Evolutionary conservation across 2,113 vertebrate species (phyloP), one percentile per base, ranked within the genome.

Genomic region (Echinops telfairi): DNA sequence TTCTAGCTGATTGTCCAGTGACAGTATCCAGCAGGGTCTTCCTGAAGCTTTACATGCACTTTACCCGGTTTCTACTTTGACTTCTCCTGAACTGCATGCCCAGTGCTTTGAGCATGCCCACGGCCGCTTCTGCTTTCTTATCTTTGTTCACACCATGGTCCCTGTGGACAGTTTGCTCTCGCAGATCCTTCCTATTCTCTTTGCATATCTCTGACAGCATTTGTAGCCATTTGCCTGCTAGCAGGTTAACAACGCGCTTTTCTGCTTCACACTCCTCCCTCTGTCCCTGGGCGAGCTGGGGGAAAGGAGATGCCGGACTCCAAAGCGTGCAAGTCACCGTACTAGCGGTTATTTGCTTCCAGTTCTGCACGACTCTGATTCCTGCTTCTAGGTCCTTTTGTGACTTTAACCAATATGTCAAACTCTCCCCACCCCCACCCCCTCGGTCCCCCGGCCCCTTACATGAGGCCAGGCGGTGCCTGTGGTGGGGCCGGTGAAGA

Each of bases 361-460:
- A 31, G 25, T 66, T 70, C 43, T 79, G 0, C 2, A 2, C 71
- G 75, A 11, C 19, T 88, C 43, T 20, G 64, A n/a, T 75, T 29
- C 15, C 53, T 78, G 10, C 86, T 86, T 88, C 86, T 58, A 88
- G 47, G 78, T 68, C 86, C 6, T 90, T 86, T 89, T 40, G 83
- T 31, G 38, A 36, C n/a, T 78, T 83, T 40, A 40, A 40, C 40
- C 40, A 20, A 47, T 86, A 76, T 78, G 23, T 85, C 31, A 83
- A 17, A 57, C 47, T 17, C 9, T 23, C 43, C 36, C 27, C 4
- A 29, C 64, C 25, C 47, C 20, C 15, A 70, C 9, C 31, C 15
- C 53, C 23, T 64, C 8, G 23, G 3, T 3, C 1, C 77, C 58
- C 64, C 40, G 7, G 4, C 40, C 40, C 7, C 40, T 40, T 40